Base-by-base conservation (phyloP, 1,140 invertebrate genomes). In the Brachionus koreanus region DNA sequence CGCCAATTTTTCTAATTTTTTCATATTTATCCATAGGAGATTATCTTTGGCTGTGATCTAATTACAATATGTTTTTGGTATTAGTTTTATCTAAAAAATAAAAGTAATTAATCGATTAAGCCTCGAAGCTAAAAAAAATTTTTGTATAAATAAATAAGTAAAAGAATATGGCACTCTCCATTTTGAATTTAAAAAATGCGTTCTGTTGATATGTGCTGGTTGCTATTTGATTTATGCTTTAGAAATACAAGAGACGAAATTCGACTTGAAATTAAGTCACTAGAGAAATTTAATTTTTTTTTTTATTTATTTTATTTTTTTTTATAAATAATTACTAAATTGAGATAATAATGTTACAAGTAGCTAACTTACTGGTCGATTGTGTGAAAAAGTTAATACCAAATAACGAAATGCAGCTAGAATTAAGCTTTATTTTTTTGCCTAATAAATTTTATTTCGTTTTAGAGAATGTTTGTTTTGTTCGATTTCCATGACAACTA, bases 21-120 rank as follows among this genome's bases (percentile, higher is more conserved):
- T 99, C 97, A 90, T 99, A 99, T 82, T 96, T 93, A 89, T 99
- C 97, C 96, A 99, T 98, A 57, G 25, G 63, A 69, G 7, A n/a
- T 39, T 37, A 33, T 69, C n/a, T n/a, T n/a, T n/a, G n/a, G n/a
- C n/a, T n/a, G n/a, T n/a, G n/a, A n/a, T n/a, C n/a, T n/a, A n/a
- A n/a, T n/a, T n/a, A n/a, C n/a, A n/a, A n/a, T n/a, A n/a, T n/a
- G n/a, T n/a, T n/a, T n/a, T n/a, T n/a, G n/a, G n/a, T n/a, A n/a
- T 57, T 57, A 29, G 6, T 69, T 3, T 69, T 19, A 39, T 39
- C n/a, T 35, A 65, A 13, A 69, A 33, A 35, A 65, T 10, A 65
- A 33, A 67, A 35, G 35, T 5, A 33, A 39, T 69, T 37, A 19
- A 39, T 69, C 33, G 37, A 10, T 37, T 69, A 16, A 69, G 29